Base-by-base conservation (phyloP, 1,140 invertebrate species). In the Drosophila carrolli region DNA sequence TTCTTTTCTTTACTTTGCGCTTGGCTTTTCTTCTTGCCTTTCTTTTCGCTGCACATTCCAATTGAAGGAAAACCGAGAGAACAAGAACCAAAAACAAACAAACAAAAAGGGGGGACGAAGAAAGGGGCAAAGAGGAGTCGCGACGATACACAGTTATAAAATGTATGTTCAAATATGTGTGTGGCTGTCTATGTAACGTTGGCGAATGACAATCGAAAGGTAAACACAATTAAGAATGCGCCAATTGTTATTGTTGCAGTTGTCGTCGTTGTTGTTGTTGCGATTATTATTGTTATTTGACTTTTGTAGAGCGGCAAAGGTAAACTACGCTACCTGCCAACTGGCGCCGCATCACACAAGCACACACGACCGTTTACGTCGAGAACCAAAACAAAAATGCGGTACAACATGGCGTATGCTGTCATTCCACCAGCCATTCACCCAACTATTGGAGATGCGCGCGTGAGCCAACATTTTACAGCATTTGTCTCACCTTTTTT, bases 81-180 rank as follows among this genome's bases (percentile, higher is more conserved):
- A 62, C 57, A 58, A 62, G 59, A 62, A 62, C 58, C 43, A 66
- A 62, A 66, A 66, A 62, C 58, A 67, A 67, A 62, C 58, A 67
- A 67, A 62, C 58, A 67, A 63, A 67, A 67, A 63, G 37, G 5
- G 38, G 13, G 51, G 37, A 13, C 14, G 50, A 10, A 35, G 35
- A 35, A 14, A 9, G 54, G 29, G 60, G 37, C 14, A 10, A 7
- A 10, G 38, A 23, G 14, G 27, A 35, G 55, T 43, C 27, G 19
- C 55, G 40, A 55, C 50, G 50, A 23, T 16, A 32, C 54, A 38
- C 55, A 63, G 60, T 63, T 60, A 62, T 59, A 59, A 59, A n/a
- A 60, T 43, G 55, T 62, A 53, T 55, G 23, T 56, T 16, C 19
- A 40, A 41, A 38, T 40, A 10, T 32, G 14, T 57, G 10, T 8